Evolutionary conservation across 1,140 invertebrate genomes (phyloP).

Genomic region (Saccostrea glomerata): DNA sequence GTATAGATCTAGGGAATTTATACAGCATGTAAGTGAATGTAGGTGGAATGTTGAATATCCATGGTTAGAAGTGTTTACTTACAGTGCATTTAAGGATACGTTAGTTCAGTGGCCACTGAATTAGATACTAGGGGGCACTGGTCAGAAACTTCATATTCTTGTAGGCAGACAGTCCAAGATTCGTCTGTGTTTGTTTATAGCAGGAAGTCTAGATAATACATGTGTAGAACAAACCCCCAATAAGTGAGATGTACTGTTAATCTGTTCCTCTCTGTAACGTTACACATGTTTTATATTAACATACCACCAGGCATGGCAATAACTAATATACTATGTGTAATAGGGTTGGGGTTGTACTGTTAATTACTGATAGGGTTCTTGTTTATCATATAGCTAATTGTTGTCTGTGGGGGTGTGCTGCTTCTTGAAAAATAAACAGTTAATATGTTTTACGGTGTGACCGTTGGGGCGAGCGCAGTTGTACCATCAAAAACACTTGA

Average conservation of each 20-base stretch:
- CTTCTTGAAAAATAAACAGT: background rate
- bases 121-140: too few species aligned
- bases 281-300: slow-evolving; percentile 13
- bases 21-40: too few species aligned
- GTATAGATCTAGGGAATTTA: too few species aligned
- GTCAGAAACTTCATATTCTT: too few species aligned
- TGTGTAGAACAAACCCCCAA: background rate
- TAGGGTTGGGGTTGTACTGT: background rate
- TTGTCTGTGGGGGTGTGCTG: background rate
- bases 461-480: too few species aligned
- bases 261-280: background rate
- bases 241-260: background rate
- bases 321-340: background rate
- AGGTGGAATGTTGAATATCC: too few species aligned
- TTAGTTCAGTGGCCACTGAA: too few species aligned
- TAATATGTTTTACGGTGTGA: too few species aligned
- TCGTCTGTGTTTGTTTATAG: background rate
- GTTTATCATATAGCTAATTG: background rate
- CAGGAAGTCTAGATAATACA: background rate
- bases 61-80: too few species aligned
- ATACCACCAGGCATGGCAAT: background rate
- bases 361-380: too few species aligned
- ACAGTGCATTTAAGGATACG: too few species aligned
- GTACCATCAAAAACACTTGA: too few species aligned
- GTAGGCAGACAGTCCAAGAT: background rate